These are phyloP conservation scores for Clarias batrachus DNA, from an alignment of 2,113 vertebrate genomes.

Conservation along the genomic window DNA sequence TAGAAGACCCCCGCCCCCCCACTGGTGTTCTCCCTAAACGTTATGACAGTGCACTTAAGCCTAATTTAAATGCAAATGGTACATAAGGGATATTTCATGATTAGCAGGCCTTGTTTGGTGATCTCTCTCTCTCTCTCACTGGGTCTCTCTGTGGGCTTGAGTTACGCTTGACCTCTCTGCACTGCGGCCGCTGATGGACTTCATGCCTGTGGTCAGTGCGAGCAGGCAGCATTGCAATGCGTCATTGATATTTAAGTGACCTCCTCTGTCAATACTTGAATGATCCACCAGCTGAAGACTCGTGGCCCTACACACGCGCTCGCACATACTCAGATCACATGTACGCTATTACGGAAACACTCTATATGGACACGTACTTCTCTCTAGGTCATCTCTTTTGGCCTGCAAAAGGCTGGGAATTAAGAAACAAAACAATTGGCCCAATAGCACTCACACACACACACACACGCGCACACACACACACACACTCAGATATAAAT, in stretches of 20 bases:
- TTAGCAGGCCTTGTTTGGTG: conserved; percentile 48
- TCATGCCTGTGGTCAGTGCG: conserved; percentile 50
- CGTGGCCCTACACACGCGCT: conserved; percentile 31
- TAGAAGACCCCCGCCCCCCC: conserved; percentile 47
- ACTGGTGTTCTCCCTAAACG: conserved; percentile 41
- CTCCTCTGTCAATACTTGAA: conserved; percentile 48
- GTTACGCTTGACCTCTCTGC: conserved; percentile 46
- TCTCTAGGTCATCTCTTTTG: conserved; percentile 3
- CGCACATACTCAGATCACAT: conserved; percentile 27
- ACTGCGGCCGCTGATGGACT: conserved; percentile 28
- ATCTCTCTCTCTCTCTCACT: conserved; percentile 2
- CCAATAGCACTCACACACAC: background rate
- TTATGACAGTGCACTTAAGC: conserved; percentile 26
- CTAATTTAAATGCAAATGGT: conserved; percentile 68
- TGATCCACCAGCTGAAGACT: conserved; percentile 46
- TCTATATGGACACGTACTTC: conserved; percentile 18
- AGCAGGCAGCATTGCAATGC: conserved; percentile 30
- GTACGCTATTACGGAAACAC: conserved; percentile 9
- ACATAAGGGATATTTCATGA: conserved; percentile 40
- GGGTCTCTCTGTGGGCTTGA: conserved; percentile 38
- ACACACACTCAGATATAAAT: conserved; percentile 23
- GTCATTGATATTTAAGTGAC: conserved; percentile 56
- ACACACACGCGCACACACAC: conserved; percentile 1
- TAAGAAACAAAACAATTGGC: conserved; percentile 2
- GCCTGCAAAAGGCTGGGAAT: background rate